Percentiles rank a stretch among this genome's conserved stretches.
Conservation (phyloP, 2,888 invertebrate species). For the Pterobdella sp. region DNA sequence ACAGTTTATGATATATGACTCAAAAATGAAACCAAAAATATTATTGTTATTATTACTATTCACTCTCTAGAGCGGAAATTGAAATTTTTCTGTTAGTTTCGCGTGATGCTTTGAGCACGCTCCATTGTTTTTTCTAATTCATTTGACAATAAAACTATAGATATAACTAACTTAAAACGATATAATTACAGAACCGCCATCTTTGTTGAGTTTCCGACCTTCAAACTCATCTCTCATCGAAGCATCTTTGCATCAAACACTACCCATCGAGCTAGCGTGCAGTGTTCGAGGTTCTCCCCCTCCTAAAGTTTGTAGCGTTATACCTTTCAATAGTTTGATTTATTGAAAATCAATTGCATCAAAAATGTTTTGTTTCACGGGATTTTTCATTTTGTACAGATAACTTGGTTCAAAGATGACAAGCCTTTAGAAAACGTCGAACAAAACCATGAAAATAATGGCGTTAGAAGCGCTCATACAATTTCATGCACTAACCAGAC, state of each 20-base stretch:
- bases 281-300: not conserved
- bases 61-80: too few relatives aligned
- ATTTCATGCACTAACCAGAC: not conserved
- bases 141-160: too few relatives aligned
- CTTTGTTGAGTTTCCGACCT: not conserved
- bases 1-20: too few relatives aligned
- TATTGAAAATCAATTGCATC: not conserved
- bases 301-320: not conserved
- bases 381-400: not conserved
- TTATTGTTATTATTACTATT: too few relatives aligned
- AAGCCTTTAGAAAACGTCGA: too few relatives aligned
- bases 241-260: not conserved
- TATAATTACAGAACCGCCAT: not conserved
- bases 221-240: not conserved
- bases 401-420: not conserved
- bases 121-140: too few relatives aligned
- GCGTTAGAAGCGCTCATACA: not conserved
- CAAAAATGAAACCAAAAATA: too few relatives aligned
- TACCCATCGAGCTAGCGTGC: not conserved
- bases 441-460: not conserved
- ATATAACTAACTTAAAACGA: too few relatives aligned
- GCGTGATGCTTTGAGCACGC: too few relatives aligned
- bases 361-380: not conserved
- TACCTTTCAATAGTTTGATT: not conserved
- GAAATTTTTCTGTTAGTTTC: too few relatives aligned